Conservation (phyloP, 2,113 vertebrate genomes). For the Rhipidura dahli region DNA sequence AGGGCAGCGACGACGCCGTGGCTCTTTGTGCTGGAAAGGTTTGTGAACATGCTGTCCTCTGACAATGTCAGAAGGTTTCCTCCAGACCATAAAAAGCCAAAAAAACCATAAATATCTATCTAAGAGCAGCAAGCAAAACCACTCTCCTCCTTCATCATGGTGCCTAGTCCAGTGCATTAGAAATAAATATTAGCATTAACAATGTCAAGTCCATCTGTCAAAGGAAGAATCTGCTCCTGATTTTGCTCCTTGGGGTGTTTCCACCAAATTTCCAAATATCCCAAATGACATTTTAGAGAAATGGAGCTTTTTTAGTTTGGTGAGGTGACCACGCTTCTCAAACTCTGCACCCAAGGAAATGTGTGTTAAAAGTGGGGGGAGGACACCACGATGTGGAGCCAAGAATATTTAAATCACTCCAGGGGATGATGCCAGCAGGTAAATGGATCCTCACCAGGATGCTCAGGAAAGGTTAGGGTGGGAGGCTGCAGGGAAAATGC, state of each 20-base stretch:
- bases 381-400: neutral
- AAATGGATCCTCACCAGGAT: neutral
- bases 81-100: neutral
- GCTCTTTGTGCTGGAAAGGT: slow-evolving; percentile 27
- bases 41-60: slow-evolving; percentile 33
- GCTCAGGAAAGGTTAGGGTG: neutral
- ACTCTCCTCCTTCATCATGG: neutral
- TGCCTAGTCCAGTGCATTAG: neutral
- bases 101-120: neutral
- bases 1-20: neutral
- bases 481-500: neutral
- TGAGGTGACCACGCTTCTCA: neutral
- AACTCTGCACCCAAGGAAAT: neutral
- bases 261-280: neutral
- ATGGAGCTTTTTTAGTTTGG: neutral
- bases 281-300: neutral
- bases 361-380: neutral
- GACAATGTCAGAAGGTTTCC: neutral
- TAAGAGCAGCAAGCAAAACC: neutral
- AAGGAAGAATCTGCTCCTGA: neutral
- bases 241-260: neutral
- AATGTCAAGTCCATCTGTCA: neutral
- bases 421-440: neutral
- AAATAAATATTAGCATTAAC: neutral
- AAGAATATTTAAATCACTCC: neutral